A percentile compares a stretch with the other conserved stretches of the same genome.
phyloP scores from a whole-genome alignment of 2,888 invertebrate genomes.

The Xestia c-nigrum region DNA sequence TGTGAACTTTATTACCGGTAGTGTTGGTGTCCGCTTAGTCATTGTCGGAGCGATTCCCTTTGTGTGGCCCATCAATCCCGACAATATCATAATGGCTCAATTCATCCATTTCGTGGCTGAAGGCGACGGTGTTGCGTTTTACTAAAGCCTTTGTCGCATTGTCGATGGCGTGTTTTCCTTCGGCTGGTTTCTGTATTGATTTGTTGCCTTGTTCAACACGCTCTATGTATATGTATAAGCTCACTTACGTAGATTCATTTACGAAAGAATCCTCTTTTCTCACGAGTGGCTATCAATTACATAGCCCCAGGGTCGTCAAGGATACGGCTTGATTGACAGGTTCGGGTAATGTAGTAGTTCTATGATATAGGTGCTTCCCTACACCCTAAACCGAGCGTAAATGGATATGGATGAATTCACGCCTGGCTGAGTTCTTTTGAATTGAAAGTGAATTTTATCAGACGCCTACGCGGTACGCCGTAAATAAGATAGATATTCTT shows the following conservation, averaged over 20 bases:
- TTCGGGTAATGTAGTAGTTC: conserved; percentile 76
- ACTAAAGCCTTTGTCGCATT: conserved; percentile 72
- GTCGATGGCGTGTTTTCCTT: conserved; percentile 67
- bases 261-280: conserved; percentile 69
- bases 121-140: conserved; percentile 68
- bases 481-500: conserved; percentile 73
- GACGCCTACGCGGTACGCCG: conserved; percentile 70
- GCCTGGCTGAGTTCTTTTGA: conserved; percentile 76
- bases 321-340: conserved; percentile 83
- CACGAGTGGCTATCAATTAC: conserved; percentile 82
- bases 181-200: conserved; percentile 69
- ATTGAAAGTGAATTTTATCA: conserved; percentile 75
- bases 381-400: conserved; percentile 74
- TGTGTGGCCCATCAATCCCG: conserved; percentile 75
- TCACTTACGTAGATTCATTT: conserved; percentile 61
- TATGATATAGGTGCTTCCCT: conserved; percentile 69
- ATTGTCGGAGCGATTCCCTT: conserved; percentile 77
- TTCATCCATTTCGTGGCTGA: conserved; percentile 72
- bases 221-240: conserved; percentile 40
- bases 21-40: conserved; percentile 76
- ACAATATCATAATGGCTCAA: conserved; percentile 77
- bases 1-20: conserved; percentile 72
- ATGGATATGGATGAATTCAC: conserved; percentile 79
- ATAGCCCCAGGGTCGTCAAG: conserved; percentile 76
- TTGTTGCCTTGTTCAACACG: conserved; percentile 64